Evolutionary conservation across 2,888 invertebrate genomes (phyloP), one percentile per base, ranked within the genome.

Genomic region (Polydesmus complanatus): DNA sequence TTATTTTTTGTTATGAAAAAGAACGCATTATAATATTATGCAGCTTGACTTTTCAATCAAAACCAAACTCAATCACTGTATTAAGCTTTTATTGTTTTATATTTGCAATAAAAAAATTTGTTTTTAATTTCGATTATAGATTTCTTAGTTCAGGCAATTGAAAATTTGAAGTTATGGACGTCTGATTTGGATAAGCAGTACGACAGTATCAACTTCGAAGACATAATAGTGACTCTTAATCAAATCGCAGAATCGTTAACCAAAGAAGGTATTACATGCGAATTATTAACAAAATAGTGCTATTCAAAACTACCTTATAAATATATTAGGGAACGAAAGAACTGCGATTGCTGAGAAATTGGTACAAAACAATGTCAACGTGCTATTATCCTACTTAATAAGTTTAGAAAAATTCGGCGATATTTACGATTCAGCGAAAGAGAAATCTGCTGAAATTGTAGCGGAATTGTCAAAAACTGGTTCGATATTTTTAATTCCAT

Each of bases 391-490:
- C 8, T 19, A 22, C 19, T 37, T 59, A 25, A 37, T 37, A 5
- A 37, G 37, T 37, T 37, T 37, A 8, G 14, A 14, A 8, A 37
- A 37, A 37, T 8, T 5, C 14, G 37, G 37, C 14, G 37, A 37
- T 37, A 37, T 37, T 37, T 37, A 37, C 37, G 37, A 37, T 14
- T 66, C 64, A 48, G 64, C 74, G 18, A 67, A 72, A 26, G 70
- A 70, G 8, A 74, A 74, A 67, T 79, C 81, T 23, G 80, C 84
- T 19, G 83, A 87, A 75, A 81, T 85, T 25, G 64, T 74, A 63
- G 88, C 91, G 0, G 90, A 91, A 75, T 78, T 88, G 27, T 85
- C 85, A 14, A 90, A 89, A 79, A 81, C 80, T 69, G 72, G 73
- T 73, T 65, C 62, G 2, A 37, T 27, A 51, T 67, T 68, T 8